Base-by-base conservation (phyloP, 1,140 invertebrate species). In the Spodoptera litura region DNA sequence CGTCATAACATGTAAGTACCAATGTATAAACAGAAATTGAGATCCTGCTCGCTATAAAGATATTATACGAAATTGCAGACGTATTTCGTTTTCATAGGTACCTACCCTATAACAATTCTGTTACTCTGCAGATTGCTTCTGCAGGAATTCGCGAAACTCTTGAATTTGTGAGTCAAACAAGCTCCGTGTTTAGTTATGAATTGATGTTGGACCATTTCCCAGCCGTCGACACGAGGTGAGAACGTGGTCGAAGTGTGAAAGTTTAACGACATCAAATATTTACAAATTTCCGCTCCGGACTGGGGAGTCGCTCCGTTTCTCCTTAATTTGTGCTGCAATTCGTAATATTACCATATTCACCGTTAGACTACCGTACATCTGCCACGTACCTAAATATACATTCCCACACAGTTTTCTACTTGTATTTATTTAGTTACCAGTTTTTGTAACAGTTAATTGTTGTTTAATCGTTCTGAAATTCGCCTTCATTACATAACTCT, bases 181-280 rank as follows among this genome's bases (percentile, higher is more conserved):
- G 68, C 52, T 71, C 35, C 52, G 68, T 71, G 55, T 73, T 68
- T 53, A 59, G 59, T 80, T 72, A 77, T 77, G 73, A 72, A 80
- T 80, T 80, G 44, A 72, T 52, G 68, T 80, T 66, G 59, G 35
- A 49, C 44, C 49, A 64, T 72, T 59, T 56, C 55, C 15, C 59
- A 76, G 78, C 75, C 44, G 62, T 71, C 73, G 70, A 75, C 72
- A 25, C 71, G 62, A 76, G 62, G 59, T 76, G 59, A 51, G 78
- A 81, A 71, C 78, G 73, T 55, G 74, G 77, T 81, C 68, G 73
- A 83, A 78, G 82, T 79, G 79, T 79, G 80, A 85, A 80, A 81
- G 80, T 85, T 85, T 81, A 85, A 83, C 78, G 68, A 81, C 79
- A 83, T 82, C 74, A 83, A 85, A 85, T 83, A 83, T 85, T 85